phyloP scores from a whole-genome alignment of 2,888 invertebrate species.

The Melinaea menophilus region DNA sequence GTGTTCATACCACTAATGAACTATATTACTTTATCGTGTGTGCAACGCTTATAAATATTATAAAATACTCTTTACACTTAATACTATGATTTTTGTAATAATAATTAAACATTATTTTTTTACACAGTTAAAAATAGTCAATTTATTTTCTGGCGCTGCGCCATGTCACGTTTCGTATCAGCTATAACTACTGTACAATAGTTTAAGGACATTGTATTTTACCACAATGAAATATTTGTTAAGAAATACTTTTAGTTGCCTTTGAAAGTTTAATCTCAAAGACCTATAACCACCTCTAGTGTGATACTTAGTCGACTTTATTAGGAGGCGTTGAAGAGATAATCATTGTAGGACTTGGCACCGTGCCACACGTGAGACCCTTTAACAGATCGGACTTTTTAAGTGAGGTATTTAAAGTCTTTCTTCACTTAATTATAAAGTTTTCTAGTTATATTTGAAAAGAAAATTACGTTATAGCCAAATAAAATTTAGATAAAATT shows the following conservation, averaged over 20 bases:
- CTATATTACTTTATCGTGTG: neutral
- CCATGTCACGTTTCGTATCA: neutral
- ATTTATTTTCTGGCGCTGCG: neutral
- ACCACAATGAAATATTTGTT: too few relatives aligned
- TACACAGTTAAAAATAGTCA: neutral
- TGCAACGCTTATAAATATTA: neutral
- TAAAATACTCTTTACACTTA: neutral
- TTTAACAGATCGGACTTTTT: conserved; percentile 5
- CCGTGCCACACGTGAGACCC: neutral
- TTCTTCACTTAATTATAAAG: neutral
- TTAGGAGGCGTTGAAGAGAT: neutral
- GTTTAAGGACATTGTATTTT: neutral
- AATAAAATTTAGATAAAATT: too few relatives aligned
- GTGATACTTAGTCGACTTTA: too few relatives aligned
- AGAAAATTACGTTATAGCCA: too few relatives aligned
- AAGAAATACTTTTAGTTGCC: too few relatives aligned
- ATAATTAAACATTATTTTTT: neutral
- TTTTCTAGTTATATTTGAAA: neutral
- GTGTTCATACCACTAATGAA: neutral
- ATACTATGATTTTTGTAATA: neutral
- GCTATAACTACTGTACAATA: neutral
- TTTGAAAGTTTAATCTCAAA: too few relatives aligned
- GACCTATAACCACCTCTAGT: too few relatives aligned
- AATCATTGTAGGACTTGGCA: conserved; percentile 1
- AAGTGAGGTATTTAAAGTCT: neutral